phyloP scores from a whole-genome alignment of 2,113 vertebrate genomes.

The Lagopus leucura region DNA sequence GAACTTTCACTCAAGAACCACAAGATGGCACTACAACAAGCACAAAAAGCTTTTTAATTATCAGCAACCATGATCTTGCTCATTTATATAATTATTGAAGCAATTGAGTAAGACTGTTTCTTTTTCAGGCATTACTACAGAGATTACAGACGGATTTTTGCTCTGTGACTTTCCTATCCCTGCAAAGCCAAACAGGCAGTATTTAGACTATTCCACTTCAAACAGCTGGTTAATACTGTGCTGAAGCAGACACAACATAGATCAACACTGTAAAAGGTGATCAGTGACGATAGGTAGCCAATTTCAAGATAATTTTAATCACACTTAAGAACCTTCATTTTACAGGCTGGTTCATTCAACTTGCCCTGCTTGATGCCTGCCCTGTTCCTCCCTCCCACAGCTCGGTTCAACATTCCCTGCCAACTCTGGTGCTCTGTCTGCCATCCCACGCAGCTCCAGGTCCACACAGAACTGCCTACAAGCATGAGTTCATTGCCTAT shows the following conservation, averaged over 20 bases:
- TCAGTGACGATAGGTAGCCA: not conserved
- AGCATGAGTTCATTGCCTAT: not conserved
- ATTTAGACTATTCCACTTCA: conserved; percentile 36
- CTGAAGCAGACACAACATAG: conserved; percentile 43
- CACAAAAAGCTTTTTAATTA: not conserved
- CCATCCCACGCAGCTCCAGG: not conserved
- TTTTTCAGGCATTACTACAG: not conserved
- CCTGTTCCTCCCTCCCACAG: not conserved
- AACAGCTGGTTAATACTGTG: not conserved
- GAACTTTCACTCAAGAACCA: conserved; percentile 19
- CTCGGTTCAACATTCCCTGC: not conserved
- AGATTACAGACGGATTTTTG: conserved; percentile 38
- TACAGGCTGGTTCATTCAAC: not conserved
- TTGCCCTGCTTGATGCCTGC: not conserved
- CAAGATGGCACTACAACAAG: conserved; percentile 68
- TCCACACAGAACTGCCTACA: not conserved
- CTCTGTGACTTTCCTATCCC: not conserved
- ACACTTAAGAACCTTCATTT: not conserved
- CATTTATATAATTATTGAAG: not conserved
- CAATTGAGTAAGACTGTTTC: not conserved
- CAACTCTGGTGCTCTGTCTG: not conserved
- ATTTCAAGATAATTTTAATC: conserved; percentile 46
- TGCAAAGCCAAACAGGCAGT: not conserved
- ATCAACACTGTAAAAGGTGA: not conserved
- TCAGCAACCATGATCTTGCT: not conserved